Base-by-base conservation (phyloP, 1,140 invertebrate genomes). In the Subanguina moxae region DNA sequence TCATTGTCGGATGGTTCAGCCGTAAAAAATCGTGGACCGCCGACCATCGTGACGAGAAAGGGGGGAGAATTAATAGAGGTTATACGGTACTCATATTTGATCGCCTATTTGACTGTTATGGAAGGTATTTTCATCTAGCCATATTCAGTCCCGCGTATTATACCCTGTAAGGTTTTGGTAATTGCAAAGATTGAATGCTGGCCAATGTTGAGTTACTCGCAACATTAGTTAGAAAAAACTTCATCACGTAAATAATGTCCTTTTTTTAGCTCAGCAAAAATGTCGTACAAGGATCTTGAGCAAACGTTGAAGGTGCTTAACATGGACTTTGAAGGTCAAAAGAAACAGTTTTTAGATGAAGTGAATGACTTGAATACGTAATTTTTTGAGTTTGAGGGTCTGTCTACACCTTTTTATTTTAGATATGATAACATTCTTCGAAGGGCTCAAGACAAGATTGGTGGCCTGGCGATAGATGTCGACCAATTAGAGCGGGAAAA, bases 261-360 rank as follows among this genome's bases (percentile, higher is more conserved):
- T 61, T 7, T 61, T 5, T 64, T 64, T 64, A 64, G 62, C n/a
- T 15, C 57, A n/a, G 8, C 48, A 17, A 72, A 73, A 45, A 43
- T 71, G 58, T 62, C 59, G n/a, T 71, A 62, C 30, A 74, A 70
- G 17, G 69, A 71, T 25, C 43, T 71, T 1, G 28, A 74, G 19
- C 48, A 59, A 30, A 45, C 69, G 19, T 27, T 71, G 21, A 19
- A 38, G 27, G 48, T 59, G 23, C 62, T 71, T n/a, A 21, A 42
- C 15, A 70, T 71, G 27, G 69, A 71, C 28, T 71, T 71, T 57
- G 69, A 71, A 25, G 21, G 19, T 17, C 69, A 71, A 30, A 70
- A 71, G 38, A 71, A 71, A 38, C 61, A 59, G 23, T 71, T 71
- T 27, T 42, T 71, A 38, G 69, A 73, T 27, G 69, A 71, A n/a